Evolutionary conservation across 1,140 invertebrate species (phyloP).

Genomic region (Nasonia longicornis): DNA sequence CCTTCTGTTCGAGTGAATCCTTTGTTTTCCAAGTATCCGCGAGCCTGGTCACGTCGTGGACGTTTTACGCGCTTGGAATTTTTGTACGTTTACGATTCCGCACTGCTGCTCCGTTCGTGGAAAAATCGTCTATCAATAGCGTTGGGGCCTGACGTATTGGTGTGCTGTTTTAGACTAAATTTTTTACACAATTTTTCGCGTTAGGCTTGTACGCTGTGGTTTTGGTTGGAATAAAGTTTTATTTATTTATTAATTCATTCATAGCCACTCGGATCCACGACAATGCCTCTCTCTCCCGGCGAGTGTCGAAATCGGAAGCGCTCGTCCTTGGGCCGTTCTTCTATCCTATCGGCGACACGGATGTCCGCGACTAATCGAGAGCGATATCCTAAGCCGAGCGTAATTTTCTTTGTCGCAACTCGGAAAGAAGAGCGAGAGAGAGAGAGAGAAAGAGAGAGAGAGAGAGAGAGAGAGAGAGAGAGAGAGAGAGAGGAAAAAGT

Average conservation of each 20-base stretch:
- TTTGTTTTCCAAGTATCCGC: slow-evolving; percentile 38
- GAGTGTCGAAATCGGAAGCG: too few relatives aligned
- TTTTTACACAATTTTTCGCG: neutral
- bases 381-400: neutral
- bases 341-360: neutral
- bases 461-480: too few relatives aligned
- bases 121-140: slow-evolving; percentile 13
- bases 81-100: slow-evolving; percentile 42
- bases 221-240: too few relatives aligned
- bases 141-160: neutral
- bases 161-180: neutral
- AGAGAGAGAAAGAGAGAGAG: too few relatives aligned
- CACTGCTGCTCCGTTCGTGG: neutral
- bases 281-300: too few relatives aligned
- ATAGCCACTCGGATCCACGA: too few relatives aligned
- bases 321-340: too few relatives aligned
- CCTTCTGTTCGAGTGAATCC: slow-evolving; percentile 14
- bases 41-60: slow-evolving; percentile 9
- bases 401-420: slow-evolving; percentile 13
- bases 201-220: too few relatives aligned
- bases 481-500: neutral
- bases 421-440: too few relatives aligned
- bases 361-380: slow-evolving; percentile 17
- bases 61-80: slow-evolving; percentile 43
- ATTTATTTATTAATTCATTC: too few relatives aligned